These are phyloP conservation scores for Scotopteryx bipunctaria DNA, from an alignment of 2,888 invertebrate genomes.

Conservation along the genomic window DNA sequence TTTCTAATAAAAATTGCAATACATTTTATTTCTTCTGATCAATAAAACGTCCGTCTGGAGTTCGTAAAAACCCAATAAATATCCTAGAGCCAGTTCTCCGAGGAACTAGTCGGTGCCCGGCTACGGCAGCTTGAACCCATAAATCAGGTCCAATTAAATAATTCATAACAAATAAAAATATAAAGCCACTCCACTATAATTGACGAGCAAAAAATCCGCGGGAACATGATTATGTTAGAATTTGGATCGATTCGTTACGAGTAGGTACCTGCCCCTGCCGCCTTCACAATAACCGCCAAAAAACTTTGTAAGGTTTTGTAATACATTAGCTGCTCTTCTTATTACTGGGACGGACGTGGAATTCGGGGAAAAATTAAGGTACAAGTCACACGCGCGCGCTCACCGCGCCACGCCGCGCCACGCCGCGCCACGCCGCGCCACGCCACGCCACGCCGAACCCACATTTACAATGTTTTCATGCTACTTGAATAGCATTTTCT, in stretches of 20 bases:
- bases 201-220: slow-evolving; percentile 22
- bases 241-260: slow-evolving; percentile 18
- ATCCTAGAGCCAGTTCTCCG: no score
- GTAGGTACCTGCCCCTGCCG: slow-evolving; percentile 17
- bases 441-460: no score
- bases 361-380: not conserved
- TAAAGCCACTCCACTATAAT: slow-evolving; percentile 2
- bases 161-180: slow-evolving; percentile 24
- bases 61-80: not conserved
- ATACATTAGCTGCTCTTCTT: not conserved
- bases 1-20: not conserved
- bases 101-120: no score
- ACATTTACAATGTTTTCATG: no score
- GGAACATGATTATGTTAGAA: slow-evolving; percentile 18
- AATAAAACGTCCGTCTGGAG: not conserved
- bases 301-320: not conserved
- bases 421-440: no score
- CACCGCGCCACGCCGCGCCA: no score
- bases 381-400: no score
- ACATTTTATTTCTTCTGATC: no score
- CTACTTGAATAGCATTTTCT: no score
- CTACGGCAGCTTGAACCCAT: slow-evolving; percentile 11
- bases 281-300: not conserved
- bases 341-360: not conserved
- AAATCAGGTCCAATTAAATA: slow-evolving; percentile 23